These are phyloP conservation scores for Drosophila kohkoa DNA, from an alignment of 1,140 invertebrate species.

Conservation along the genomic window DNA sequence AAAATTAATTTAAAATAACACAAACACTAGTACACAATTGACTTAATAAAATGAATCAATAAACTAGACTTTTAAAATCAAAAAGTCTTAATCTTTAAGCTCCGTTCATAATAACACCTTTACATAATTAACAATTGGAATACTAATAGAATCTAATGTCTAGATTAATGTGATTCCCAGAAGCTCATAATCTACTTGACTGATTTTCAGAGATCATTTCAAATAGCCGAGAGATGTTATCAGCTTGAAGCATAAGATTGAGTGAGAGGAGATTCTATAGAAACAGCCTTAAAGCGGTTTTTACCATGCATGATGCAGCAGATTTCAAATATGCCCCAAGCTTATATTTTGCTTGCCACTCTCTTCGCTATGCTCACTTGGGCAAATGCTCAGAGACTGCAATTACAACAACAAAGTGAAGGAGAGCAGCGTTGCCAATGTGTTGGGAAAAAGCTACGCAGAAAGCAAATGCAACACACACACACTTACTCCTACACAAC, in stretches of 20 bases:
- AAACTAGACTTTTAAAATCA: no score
- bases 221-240: constrained; percentile 24
- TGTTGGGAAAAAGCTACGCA: constrained; percentile 43
- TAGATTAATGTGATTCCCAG: neutral
- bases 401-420: constrained; percentile 11
- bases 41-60: no score
- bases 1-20: no score
- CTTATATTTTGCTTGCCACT: constrained; percentile 22
- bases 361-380: constrained; percentile 46
- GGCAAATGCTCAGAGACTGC: constrained; percentile 8
- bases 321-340: constrained; percentile 7
- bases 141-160: neutral
- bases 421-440: constrained; percentile 9
- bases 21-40: no score
- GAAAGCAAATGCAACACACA: constrained; percentile 41
- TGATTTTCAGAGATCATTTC: constrained; percentile 25
- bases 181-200: constrained; percentile 16
- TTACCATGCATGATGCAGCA: constrained; percentile 43
- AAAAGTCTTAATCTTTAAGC: neutral
- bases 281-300: constrained; percentile 27
- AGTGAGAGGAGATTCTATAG: constrained; percentile 5
- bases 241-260: constrained; percentile 31
- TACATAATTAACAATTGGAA: constrained; percentile 1
- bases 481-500: constrained; percentile 4
- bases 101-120: neutral